Conservation (phyloP, 2,113 vertebrate genomes). For the Nerophis lumbriciformis region DNA sequence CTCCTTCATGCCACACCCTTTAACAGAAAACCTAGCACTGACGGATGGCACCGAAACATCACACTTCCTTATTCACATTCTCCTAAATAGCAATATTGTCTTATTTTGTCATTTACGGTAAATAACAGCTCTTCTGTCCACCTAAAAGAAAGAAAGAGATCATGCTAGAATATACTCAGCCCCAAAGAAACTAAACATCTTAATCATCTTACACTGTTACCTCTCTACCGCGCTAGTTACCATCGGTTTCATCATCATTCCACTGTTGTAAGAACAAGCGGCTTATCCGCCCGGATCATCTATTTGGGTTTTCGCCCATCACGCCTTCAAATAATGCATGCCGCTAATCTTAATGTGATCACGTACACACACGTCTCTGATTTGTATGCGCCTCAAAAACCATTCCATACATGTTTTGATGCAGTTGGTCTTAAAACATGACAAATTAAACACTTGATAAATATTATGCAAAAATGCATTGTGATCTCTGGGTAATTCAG, state of each 20-base stretch:
- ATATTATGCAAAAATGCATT: background rate
- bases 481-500: no score
- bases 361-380: background rate
- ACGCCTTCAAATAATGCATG: constrained; percentile 6
- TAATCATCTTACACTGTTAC: background rate
- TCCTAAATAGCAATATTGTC: no score
- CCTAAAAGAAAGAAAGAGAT: background rate
- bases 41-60: no score
- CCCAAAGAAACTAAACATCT: background rate
- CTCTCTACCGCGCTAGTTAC: constrained; percentile 14
- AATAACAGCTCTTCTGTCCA: background rate
- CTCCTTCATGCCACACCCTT: no score
- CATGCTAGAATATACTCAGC: constrained; percentile 52
- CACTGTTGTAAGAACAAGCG: background rate
- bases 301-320: constrained; percentile 1
- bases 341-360: constrained; percentile 13
- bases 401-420: background rate
- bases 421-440: background rate
- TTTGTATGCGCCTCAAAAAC: constrained; percentile 8
- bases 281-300: constrained; percentile 4
- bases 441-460: background rate
- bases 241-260: constrained; percentile 31
- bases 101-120: no score
- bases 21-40: no score
- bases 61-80: no score